These are phyloP conservation scores for Sinohyriopsis cumingii DNA, from an alignment of 2,888 invertebrate genomes.

Conservation along the genomic window DNA sequence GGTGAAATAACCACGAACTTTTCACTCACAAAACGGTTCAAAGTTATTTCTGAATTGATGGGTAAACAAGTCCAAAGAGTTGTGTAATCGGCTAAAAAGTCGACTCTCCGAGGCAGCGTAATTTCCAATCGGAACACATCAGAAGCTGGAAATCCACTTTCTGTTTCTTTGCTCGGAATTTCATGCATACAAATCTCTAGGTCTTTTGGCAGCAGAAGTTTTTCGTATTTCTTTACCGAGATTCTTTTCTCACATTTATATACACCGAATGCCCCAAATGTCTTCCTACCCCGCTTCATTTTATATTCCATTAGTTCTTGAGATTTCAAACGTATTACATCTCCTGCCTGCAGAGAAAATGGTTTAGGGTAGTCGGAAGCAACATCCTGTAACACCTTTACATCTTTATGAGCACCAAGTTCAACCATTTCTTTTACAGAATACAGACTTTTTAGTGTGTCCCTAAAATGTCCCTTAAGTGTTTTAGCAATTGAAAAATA, in stretches of 20 bases:
- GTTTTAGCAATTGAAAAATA: constrained; percentile 46
- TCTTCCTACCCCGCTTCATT: constrained; percentile 46
- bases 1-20: constrained; percentile 43
- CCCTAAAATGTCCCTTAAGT: constrained; percentile 45
- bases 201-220: constrained; percentile 51
- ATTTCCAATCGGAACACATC: constrained; percentile 37
- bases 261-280: constrained; percentile 30
- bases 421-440: constrained; percentile 40
- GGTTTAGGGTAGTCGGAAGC: constrained; percentile 58
- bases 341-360: constrained; percentile 52
- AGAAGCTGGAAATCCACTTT: constrained; percentile 38
- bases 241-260: constrained; percentile 45
- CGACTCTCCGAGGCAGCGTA: constrained; percentile 37
- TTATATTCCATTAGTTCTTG: constrained; percentile 42
- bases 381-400: constrained; percentile 53
- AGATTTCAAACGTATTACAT: constrained; percentile 47
- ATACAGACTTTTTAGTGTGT: constrained; percentile 44
- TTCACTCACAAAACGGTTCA: constrained; percentile 47
- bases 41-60: constrained; percentile 33
- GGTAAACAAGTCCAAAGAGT: constrained; percentile 38
- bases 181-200: constrained; percentile 45
- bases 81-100: constrained; percentile 35
- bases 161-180: constrained; percentile 31
- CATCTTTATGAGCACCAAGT: constrained; percentile 28
- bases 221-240: constrained; percentile 36